phyloP scores from a whole-genome alignment of 2,797 vertebrate species.

The Chromis chromis region DNA sequence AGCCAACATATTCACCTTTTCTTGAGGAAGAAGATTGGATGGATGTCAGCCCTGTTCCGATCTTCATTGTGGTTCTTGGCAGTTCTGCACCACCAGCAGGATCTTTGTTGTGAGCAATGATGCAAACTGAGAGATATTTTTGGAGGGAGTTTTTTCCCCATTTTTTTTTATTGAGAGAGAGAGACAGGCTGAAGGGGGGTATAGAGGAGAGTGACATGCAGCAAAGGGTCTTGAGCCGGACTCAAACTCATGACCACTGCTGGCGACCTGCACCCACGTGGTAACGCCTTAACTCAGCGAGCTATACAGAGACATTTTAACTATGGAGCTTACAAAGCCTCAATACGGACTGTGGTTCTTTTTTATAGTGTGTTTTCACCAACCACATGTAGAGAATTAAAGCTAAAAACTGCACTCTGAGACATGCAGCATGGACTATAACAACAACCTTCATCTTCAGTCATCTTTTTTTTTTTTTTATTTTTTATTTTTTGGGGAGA shows the following conservation, averaged over 20 bases:
- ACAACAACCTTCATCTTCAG: constrained; percentile 55
- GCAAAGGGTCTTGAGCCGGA: too few species aligned
- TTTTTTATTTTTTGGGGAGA: too few species aligned
- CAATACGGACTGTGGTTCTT: constrained; percentile 79
- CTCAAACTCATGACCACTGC: too few species aligned
- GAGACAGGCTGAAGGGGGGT: too few species aligned
- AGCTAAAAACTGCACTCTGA: constrained; percentile 62
- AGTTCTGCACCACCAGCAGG: constrained; percentile 65
- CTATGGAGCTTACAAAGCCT: constrained; percentile 72
- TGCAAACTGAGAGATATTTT: too few species aligned
- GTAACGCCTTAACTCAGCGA: too few species aligned
- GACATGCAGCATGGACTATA: constrained; percentile 61
- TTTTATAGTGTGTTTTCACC: constrained; percentile 73
- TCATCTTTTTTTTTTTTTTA: too few species aligned
- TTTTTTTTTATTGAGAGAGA: too few species aligned
- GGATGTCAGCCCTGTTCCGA: constrained; percentile 75
- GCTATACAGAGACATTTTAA: too few species aligned
- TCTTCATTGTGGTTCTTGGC: constrained; percentile 76
- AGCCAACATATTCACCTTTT: constrained; percentile 79
- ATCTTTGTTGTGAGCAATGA: constrained; percentile 71
- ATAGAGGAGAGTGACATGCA: too few species aligned
- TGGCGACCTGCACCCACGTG: too few species aligned
- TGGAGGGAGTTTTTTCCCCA: too few species aligned
- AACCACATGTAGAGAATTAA: constrained; percentile 68
- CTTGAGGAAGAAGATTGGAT: constrained; percentile 77